Conservation (phyloP, 2,113 vertebrate genomes). For the Motacilla alba region DNA sequence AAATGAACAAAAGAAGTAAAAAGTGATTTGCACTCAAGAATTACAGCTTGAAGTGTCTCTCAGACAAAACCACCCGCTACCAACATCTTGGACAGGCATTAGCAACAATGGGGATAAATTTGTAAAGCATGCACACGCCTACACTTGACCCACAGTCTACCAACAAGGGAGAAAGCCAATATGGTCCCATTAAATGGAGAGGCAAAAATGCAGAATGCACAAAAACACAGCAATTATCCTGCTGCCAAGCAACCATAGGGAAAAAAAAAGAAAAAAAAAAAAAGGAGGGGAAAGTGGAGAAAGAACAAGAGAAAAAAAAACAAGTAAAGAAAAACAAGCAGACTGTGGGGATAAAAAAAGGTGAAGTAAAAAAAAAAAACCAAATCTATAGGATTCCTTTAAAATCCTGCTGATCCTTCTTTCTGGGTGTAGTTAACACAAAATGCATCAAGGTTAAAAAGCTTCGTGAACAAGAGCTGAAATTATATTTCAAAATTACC, state of each 20-base stretch:
- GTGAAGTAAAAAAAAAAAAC: neutral
- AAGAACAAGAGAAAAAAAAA: neutral
- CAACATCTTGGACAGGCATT: slow-evolving; percentile 56
- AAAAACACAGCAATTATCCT: slow-evolving; percentile 13
- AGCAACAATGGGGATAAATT: slow-evolving; percentile 46
- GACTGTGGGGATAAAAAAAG: neutral
- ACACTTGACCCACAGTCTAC: slow-evolving; percentile 71
- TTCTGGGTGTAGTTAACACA: neutral
- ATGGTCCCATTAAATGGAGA: slow-evolving; percentile 50
- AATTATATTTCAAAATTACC: neutral
- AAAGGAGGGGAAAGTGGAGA: accelerated
- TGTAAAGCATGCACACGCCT: slow-evolving; percentile 73
- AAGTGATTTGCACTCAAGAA: slow-evolving; percentile 73
- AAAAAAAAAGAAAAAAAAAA: neutral
- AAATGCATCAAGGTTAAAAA: neutral
- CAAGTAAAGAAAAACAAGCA: neutral
- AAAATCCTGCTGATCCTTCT: neutral
- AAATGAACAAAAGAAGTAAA: slow-evolving; percentile 74
- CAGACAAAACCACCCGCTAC: slow-evolving; percentile 66
- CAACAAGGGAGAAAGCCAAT: slow-evolving; percentile 68
- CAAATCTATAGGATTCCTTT: neutral
- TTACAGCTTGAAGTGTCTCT: slow-evolving; percentile 71
- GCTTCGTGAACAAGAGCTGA: neutral
- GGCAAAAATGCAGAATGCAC: slow-evolving; percentile 54
- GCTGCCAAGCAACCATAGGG: slow-evolving; percentile 72